Evolutionary conservation across 2,113 vertebrate genomes (phyloP).

Genomic region (Gulo gulo): DNA sequence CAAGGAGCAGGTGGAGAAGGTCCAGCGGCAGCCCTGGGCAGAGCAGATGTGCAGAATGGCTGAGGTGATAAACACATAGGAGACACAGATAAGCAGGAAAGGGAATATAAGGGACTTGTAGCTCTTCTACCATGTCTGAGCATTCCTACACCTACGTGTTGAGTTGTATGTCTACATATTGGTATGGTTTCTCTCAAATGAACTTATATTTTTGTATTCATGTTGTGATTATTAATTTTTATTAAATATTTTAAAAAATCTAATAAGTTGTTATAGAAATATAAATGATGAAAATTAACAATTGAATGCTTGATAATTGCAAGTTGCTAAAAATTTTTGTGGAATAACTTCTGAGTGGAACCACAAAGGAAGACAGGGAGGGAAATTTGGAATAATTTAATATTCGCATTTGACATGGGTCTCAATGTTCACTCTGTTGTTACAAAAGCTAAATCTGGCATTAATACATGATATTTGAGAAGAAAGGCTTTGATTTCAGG

Average conservation of each 20-base stretch:
- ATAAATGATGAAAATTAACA: background rate
- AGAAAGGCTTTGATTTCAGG: background rate
- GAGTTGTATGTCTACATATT: accelerated
- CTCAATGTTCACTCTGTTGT: background rate
- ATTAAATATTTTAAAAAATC: background rate
- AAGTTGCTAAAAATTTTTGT: background rate
- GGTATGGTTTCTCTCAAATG: background rate
- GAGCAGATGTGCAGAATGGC: constrained; percentile 51
- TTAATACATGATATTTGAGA: background rate
- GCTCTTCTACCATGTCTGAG: background rate
- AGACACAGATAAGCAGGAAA: constrained; percentile 49
- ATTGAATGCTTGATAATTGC: background rate
- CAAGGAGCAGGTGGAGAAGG: constrained; percentile 66
- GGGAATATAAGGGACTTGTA: background rate
- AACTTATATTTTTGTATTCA: background rate
- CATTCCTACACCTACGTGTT: background rate
- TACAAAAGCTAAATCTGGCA: background rate
- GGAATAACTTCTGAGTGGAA: background rate
- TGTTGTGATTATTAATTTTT: background rate
- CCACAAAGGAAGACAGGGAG: background rate
- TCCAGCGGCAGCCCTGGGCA: accelerated
- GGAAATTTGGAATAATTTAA: background rate
- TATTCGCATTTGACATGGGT: background rate
- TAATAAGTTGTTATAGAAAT: background rate
- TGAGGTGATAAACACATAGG: background rate